Evolutionary conservation across 1,140 invertebrate species (phyloP).

Genomic region (Andrena cerasifolii): DNA sequence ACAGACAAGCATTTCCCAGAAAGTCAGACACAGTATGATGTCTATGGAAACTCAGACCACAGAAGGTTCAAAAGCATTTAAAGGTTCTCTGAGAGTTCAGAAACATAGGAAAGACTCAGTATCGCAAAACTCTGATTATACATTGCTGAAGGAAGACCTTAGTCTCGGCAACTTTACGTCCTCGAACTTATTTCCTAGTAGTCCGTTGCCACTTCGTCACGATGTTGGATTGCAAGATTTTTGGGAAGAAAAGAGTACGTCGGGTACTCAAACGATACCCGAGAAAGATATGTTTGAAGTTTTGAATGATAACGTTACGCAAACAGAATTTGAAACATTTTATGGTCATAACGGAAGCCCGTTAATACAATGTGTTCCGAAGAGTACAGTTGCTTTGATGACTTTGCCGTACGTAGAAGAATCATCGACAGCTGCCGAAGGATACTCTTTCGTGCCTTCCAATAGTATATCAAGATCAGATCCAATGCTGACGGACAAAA

Average conservation of each 20-base stretch:
- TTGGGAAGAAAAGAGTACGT: slow-evolving; percentile 79
- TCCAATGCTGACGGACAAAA: slow-evolving; percentile 78
- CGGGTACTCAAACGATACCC: slow-evolving; percentile 80
- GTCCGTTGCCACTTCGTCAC: slow-evolving; percentile 76
- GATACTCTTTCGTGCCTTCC: slow-evolving; percentile 56
- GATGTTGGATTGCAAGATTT: slow-evolving; percentile 78
- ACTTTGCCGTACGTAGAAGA: slow-evolving; percentile 65
- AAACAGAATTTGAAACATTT: slow-evolving; percentile 72
- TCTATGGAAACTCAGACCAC: slow-evolving; percentile 82
- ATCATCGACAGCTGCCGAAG: slow-evolving; percentile 49
- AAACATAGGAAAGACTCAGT: slow-evolving; percentile 62
- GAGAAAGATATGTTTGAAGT: slow-evolving; percentile 75
- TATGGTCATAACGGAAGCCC: slow-evolving; percentile 62
- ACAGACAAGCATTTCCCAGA: slow-evolving; percentile 77
- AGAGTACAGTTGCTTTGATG: slow-evolving; percentile 59
- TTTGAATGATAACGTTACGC: slow-evolving; percentile 73
- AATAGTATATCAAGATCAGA: slow-evolving; percentile 69
- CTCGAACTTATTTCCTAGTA: slow-evolving; percentile 79
- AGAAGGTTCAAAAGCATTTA: slow-evolving; percentile 49
- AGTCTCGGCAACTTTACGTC: slow-evolving; percentile 72
- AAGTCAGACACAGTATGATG: slow-evolving; percentile 71
- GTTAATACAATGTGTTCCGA: slow-evolving; percentile 58
- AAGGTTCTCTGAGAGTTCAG: slow-evolving; percentile 62
- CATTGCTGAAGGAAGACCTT: slow-evolving; percentile 70
- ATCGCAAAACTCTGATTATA: slow-evolving; percentile 55